Base-by-base conservation (phyloP, 1,140 invertebrate species). In the Halotydeus destructor region DNA sequence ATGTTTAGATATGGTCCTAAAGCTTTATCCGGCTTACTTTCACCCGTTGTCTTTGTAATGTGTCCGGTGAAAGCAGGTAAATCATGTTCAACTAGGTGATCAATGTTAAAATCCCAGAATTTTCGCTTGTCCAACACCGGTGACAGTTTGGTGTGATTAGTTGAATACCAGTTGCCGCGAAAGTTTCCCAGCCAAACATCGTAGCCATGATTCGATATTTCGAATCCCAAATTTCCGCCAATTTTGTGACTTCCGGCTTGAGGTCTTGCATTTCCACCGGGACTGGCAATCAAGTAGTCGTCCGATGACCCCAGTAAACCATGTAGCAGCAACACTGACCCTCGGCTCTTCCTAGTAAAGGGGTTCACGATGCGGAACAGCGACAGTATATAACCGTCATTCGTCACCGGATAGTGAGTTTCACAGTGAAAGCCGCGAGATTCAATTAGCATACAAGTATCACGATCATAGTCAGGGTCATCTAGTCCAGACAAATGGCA, bases 291-390 rank as follows among this genome's bases (percentile, higher is more conserved):
- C 11, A 83, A 61, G 70, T 70, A 85, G 54, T 78, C 74, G 0
- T 71, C 68, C 1, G 77, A 78, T 51, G 73, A 74, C 4, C 69
- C 70, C 0, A 80, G 56, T 5, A 83, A 59, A 0, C 80, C 81
- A 55, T 83, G 80, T 52, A 80, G 76, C 0, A 80, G 54, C 8
- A 45, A n/a, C 9, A 75, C 71, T 0, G 67, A 66, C 2, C 63
- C 37, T 40, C 41, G 11, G 2, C 24, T 18, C n/a, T 3, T 2
- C n/a, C 6, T 8, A 12, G 11, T 9, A 18, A 27, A 42, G 6
- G 44, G 44, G n/a, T 22, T 11, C 1, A 46, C 22, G 4, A 81
- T 79, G 31, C 77, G 65, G 50, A 79, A 76, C 19, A 80, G 35
- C 0, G 67, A 70, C 2, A 81, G 54, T 18, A 78, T 60, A 53